Evolutionary conservation across 2,113 vertebrate species (phyloP), one percentile per base, ranked within the genome.

Genomic region (Limnothrissa miodon): DNA sequence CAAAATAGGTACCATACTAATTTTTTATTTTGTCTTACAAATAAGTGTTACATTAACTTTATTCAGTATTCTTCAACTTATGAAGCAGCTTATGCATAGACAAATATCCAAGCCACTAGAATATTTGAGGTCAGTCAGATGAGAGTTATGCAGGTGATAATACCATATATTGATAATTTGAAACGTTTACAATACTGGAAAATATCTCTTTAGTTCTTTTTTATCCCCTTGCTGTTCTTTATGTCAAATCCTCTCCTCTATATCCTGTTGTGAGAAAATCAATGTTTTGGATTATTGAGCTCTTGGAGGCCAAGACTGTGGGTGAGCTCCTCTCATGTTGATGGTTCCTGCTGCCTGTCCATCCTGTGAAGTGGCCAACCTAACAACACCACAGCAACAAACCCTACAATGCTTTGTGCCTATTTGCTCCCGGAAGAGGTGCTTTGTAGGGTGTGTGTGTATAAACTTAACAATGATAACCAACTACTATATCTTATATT

Each of bases 261-360:
- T 80, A 79, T 81, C 46, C 81, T 42, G 66, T 81, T 78, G 84
- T 78, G 39, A 70, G 42, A 25, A 23, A 83, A 86, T 89, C 79
- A 21, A 89, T 90, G 80, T 78, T 79, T 42, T 80, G 81, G 66
- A 84, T 87, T 85, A 85, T 88, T 48, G 48, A 85, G 83, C 84
- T 48, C 51, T 56, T 23, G 51, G 51, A 56, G 51, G 51, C 51
- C 6, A 21, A 74, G 85, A 36, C 83, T 51, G 80, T 62, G 44
- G 25, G 21, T 45, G 80, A 83, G 80, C 85, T 74, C 59, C 80
- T 85, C 44, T 83, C 83, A 81, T 78, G 83, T 84, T 83, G 29
- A 82, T 39, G 13, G 44, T 42, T 21, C 33, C 44, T 56, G 44
- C 80, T 53, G n/a, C 66, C 39, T 44, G 78, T 21, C 15, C 36